phyloP scores from a whole-genome alignment of 2,888 invertebrate species.

The Panorpa germanica region DNA sequence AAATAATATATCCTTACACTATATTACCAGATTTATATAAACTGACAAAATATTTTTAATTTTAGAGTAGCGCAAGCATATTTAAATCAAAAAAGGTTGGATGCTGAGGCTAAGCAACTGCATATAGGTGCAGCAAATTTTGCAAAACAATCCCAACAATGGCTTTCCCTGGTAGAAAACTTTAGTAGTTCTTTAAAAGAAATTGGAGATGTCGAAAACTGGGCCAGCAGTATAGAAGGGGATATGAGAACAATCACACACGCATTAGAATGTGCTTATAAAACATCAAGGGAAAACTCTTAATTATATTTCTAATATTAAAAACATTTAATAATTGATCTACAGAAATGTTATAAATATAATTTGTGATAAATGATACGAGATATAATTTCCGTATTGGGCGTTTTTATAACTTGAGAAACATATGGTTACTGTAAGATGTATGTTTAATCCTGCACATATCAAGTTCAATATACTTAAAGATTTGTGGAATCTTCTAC shows the following conservation, averaged over 20 bases:
- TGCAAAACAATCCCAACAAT: conserved; percentile 91
- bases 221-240: conserved; percentile 91
- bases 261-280: conserved; percentile 86
- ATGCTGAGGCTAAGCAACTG: conserved; percentile 90
- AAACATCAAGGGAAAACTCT: conserved; percentile 34
- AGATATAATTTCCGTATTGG: no score
- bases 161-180: conserved; percentile 81
- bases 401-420: no score
- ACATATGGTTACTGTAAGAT: no score
- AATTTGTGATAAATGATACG: no score
- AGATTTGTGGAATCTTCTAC: no score
- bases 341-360: no score
- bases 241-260: conserved; percentile 87
- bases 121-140: conserved; percentile 89
- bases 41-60: no score
- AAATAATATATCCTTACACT: conserved; percentile 3
- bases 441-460: no score
- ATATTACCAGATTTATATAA: conserved; percentile 5
- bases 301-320: no score
- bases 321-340: no score
- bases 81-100: conserved; percentile 91
- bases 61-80: conserved; percentile 93
- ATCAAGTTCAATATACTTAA: no score
- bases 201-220: conserved; percentile 96
- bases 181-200: conserved; percentile 83